phyloP scores from a whole-genome alignment of 2,113 vertebrate species.

The Aptenodytes patagonicus region DNA sequence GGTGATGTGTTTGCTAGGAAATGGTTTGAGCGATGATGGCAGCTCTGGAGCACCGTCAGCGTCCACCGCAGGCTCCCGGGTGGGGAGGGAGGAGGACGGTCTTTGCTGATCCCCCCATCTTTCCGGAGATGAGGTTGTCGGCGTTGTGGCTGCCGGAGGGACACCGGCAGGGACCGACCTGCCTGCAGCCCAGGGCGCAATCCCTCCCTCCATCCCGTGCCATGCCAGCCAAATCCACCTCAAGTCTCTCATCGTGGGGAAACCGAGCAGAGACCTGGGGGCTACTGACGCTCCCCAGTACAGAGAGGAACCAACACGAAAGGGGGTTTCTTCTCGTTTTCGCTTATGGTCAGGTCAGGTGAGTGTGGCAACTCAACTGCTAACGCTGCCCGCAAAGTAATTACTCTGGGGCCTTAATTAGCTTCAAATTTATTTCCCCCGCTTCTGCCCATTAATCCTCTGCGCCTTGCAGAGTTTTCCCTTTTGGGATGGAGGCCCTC shows the following conservation, averaged over 20 bases:
- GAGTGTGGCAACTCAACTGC: neutral
- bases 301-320: rapidly evolving
- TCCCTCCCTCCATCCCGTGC: neutral
- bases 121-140: neutral
- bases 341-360: neutral
- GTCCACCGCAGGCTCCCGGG: too few species aligned
- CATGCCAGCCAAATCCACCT: too few species aligned
- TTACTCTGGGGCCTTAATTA: neutral
- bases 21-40: neutral
- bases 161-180: neutral
- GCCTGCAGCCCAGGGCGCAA: neutral
- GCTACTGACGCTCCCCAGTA: too few species aligned
- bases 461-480: neutral
- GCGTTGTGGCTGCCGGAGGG: neutral
- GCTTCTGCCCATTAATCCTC: neutral
- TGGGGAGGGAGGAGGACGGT: neutral
- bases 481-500: neutral
- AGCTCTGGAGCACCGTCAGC: neutral
- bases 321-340: neutral
- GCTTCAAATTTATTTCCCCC: neutral
- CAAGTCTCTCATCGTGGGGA: rapidly evolving
- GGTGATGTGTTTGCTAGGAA: neutral
- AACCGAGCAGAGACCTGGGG: neutral
- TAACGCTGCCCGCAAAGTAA: neutral
- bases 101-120: too few species aligned